phyloP scores from a whole-genome alignment of 2,888 invertebrate genomes.

The Rhogogaster chlorosoma region DNA sequence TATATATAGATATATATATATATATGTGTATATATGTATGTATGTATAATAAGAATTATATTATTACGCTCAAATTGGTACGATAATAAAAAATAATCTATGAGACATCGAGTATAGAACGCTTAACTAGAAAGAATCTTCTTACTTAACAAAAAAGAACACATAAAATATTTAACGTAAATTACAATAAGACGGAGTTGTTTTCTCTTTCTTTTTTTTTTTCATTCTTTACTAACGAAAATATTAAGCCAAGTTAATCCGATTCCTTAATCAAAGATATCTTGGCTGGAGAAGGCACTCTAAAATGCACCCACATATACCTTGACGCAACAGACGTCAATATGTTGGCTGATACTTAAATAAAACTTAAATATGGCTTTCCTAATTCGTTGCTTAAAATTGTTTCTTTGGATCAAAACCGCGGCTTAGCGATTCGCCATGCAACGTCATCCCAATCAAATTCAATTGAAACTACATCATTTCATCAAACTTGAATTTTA shows the following conservation, averaged over 20 bases:
- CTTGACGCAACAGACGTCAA: conserved; percentile 26
- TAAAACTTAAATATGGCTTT: conserved; percentile 62
- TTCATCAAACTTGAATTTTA: neutral
- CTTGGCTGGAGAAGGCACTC: conserved; percentile 50
- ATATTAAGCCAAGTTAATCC: conserved; percentile 45
- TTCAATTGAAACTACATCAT: neutral
- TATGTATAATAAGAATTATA: conserved; percentile 19
- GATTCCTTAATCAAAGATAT: conserved; percentile 40
- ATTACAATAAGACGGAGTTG: conserved; percentile 40
- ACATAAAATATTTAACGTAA: conserved; percentile 34
- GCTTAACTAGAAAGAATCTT: conserved; percentile 28
- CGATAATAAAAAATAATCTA: conserved; percentile 24
- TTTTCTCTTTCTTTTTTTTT: neutral
- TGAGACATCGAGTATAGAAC: conserved; percentile 43
- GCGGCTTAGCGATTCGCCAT: conserved; percentile 34
- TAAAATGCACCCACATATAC: conserved; percentile 48
- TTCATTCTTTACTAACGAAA: conserved; percentile 25
- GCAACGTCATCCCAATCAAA: conserved; percentile 36
- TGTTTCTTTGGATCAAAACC: conserved; percentile 62
- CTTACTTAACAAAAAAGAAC: neutral
- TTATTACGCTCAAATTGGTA: neutral
- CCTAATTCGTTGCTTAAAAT: conserved; percentile 65
- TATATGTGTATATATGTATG: neutral
- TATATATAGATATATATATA: neutral
- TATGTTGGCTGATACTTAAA: conserved; percentile 43